phyloP scores from a whole-genome alignment of 2,888 invertebrate species.

The Cerceris rybyensis region DNA sequence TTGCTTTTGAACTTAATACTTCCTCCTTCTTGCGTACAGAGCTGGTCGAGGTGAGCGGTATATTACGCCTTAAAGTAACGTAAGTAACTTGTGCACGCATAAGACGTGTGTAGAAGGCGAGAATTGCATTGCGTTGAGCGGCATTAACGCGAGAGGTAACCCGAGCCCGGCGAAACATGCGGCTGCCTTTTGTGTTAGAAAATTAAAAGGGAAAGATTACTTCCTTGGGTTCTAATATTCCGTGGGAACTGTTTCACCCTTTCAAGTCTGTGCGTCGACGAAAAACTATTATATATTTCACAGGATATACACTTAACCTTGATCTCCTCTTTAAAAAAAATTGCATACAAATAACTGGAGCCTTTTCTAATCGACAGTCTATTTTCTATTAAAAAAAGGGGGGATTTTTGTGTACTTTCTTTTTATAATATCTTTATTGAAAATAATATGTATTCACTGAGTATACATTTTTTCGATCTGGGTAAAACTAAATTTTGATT shows the following conservation, averaged over 20 bases:
- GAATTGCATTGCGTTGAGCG: slow-evolving; percentile 58
- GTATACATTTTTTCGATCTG: too few relatives aligned
- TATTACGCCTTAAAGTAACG: slow-evolving; percentile 60
- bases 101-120: slow-evolving; percentile 60
- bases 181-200: slow-evolving; percentile 51
- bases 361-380: too few relatives aligned
- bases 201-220: slow-evolving; percentile 52
- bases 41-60: slow-evolving; percentile 39
- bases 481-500: too few relatives aligned
- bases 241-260: slow-evolving; percentile 9
- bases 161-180: slow-evolving; percentile 37
- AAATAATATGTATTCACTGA: too few relatives aligned
- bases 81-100: slow-evolving; percentile 54
- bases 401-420: too few relatives aligned
- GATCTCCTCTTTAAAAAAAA: too few relatives aligned
- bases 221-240: slow-evolving; percentile 12
- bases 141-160: slow-evolving; percentile 62
- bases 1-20: slow-evolving; percentile 62
- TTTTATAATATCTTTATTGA: too few relatives aligned
- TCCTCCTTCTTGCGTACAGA: slow-evolving; percentile 36
- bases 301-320: too few relatives aligned
- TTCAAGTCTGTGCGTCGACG: neutral
- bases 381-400: too few relatives aligned
- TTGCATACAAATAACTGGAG: too few relatives aligned
- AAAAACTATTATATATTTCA: neutral